A percentile compares a stretch with the other conserved stretches of the same genome.
phyloP scores from a whole-genome alignment of 2,888 invertebrate genomes.

The Trileptium ribeirensis region DNA sequence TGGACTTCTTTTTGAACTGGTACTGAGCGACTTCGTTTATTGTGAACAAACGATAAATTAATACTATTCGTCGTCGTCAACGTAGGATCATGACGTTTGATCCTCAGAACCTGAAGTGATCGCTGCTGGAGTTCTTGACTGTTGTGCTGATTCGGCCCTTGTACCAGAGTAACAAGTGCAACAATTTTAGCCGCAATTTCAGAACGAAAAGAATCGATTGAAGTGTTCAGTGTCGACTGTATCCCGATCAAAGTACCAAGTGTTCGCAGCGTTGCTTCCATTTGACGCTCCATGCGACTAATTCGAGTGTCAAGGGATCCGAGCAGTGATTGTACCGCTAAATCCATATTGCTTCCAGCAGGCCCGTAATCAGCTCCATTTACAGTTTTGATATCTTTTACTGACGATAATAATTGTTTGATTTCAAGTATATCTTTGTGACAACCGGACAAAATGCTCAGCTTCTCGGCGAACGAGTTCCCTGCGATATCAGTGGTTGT shows the following conservation, averaged over 20 bases:
- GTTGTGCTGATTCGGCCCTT: background rate
- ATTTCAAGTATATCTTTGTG: slow-evolving; percentile 10
- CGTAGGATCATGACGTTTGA: no score
- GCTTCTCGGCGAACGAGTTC: background rate
- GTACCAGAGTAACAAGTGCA: slow-evolving; percentile 23
- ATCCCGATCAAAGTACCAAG: slow-evolving; percentile 46
- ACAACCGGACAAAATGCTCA: slow-evolving; percentile 2
- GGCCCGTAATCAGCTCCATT: background rate
- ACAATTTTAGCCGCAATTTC: slow-evolving; percentile 20
- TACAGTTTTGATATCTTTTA: background rate
- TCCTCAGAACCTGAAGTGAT: no score
- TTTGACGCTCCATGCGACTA: slow-evolving; percentile 45
- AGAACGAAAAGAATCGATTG: slow-evolving; percentile 39
- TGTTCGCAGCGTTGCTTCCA: slow-evolving; percentile 47
- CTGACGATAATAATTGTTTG: slow-evolving; percentile 1
- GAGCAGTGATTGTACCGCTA: slow-evolving; percentile 30
- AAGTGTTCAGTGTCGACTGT: slow-evolving; percentile 46
- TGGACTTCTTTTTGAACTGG: no score
- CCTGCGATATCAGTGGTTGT: no score
- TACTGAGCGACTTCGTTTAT: no score
- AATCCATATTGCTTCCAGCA: background rate
- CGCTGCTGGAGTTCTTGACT: no score
- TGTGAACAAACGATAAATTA: no score
- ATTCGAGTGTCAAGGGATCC: slow-evolving; percentile 42
- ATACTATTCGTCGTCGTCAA: no score